Evolutionary conservation across 2,797 vertebrate genomes (phyloP), one percentile per base, ranked within the genome.

Genomic region (Pseudochromis fuscus): DNA sequence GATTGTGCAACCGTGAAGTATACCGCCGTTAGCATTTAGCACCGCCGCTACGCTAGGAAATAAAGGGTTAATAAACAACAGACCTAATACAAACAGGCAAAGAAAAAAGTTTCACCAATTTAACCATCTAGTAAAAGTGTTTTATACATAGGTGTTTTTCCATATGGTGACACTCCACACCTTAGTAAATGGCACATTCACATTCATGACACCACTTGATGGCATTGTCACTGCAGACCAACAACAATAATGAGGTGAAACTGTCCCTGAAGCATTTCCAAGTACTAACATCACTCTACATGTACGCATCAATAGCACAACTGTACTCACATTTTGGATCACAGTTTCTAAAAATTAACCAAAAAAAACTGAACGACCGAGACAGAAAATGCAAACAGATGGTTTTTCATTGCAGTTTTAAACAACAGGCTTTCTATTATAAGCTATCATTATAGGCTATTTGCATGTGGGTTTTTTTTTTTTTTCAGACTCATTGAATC

Each of bases 341-440:
- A 45, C 31, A 56, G 27, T 40, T 60, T 30, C 30, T 38, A 8
- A 37, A 56, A 73, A 19, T 30, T 24, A 30, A n/a, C n/a, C n/a
- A n/a, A n/a, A 31, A 37, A 13, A 50, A 56, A 13, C 13, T 5
- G 19, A 48, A 49, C 19, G 81, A 49, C 37, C 1, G 5, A 67
- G 42, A 74, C 60, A 60, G 27, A 66, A 72, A 75, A 75, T 30
- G 27, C 58, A 66, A 71, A 67, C 63, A 79, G 74, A 85, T 75
- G 65, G 57, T 52, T 81, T 79, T 70, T 71, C 52, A 55, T 58
- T 44, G 44, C 51, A 31, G 51, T 52, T 83, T 77, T 56, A 72
- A 72, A 82, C 81, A 84, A 82, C 58, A 75, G 38, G 19, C 71
- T 69, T 80, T 52, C 38, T 65, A 59, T 84, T 79, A 74, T 52